These are phyloP conservation scores for Apotomis turbidana DNA, from an alignment of 2,888 invertebrate species.

Conservation along the genomic window DNA sequence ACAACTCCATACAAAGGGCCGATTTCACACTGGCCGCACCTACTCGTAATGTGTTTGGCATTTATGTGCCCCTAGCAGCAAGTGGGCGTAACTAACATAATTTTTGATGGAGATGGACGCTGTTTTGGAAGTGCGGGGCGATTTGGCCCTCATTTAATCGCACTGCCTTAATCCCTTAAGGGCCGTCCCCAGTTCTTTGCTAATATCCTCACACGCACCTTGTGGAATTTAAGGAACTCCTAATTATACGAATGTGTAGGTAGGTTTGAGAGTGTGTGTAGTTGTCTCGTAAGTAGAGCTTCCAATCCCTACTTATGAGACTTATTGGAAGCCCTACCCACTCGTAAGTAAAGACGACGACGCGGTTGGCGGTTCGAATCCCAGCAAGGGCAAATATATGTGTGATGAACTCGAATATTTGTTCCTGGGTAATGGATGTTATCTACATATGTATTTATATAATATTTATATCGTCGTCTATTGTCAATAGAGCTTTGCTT, in stretches of 20 bases:
- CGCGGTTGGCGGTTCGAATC: too few species aligned
- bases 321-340: too few species aligned
- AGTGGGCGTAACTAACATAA: background rate
- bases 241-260: background rate
- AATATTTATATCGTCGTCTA: too few species aligned
- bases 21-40: conserved; percentile 23
- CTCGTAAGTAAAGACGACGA: too few species aligned
- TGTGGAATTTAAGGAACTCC: conserved; percentile 1
- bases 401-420: too few species aligned
- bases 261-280: background rate
- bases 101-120: background rate
- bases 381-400: too few species aligned
- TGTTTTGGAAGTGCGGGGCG: background rate
- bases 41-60: conserved; percentile 11
- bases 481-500: too few species aligned
- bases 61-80: background rate
- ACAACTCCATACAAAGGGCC: background rate
- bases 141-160: conserved; percentile 3
- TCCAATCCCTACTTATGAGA: too few species aligned
- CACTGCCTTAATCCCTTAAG: conserved; percentile 18
- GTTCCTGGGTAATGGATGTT: too few species aligned
- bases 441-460: too few species aligned
- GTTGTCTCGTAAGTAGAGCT: too few species aligned
- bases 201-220: conserved; percentile 18
- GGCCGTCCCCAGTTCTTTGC: conserved; percentile 14